Evolutionary conservation across 2,113 vertebrate species (phyloP), one percentile per base, ranked within the genome.

Genomic region (Cephalopholis sonnerati): DNA sequence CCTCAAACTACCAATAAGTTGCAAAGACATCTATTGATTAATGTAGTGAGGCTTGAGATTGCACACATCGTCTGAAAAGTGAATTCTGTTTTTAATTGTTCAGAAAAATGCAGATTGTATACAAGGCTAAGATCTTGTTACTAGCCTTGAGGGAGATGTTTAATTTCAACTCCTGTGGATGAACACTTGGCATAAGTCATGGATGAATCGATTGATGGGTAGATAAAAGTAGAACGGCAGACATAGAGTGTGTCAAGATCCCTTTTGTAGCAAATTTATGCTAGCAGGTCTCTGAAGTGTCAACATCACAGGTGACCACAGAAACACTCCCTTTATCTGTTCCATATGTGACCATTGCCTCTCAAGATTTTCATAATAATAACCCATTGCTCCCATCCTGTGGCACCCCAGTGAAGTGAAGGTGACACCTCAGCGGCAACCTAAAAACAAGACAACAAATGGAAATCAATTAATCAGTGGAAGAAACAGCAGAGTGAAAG

Each of bases 381-480:
- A 46, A 87, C 74, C 24, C 22, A 84, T 67, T 73, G 59, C 74
- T 74, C 39, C 36, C 53, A 83, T 59, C 81, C 80, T 69, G 81
- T 27, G 65, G 25, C 54, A 77, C 46, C 59, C 24, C 65, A 2
- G 18, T 9, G 5, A 85, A 67, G 76, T 59, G 50, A 80, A 70
- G 80, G 71, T 12, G 39, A 74, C 80, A 74, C 82, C 41, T 83
- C 54, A 59, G 67, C 65, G 55, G 51, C 57, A 77, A 83, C 83
- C 79, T 83, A 69, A 83, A 75, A 78, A 85, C 74, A 90, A 71
- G 79, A 86, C 87, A 93, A 95, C 93, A 96, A 96, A 96, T 96
- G 88, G 95, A 94, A 96, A 95, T 93, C 95, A 96, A 96, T 96
- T 95, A 96, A 96, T 96, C 91, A 85, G 73, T 5, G 15, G 71